Base-by-base conservation (phyloP, 2,888 invertebrate genomes). In the Mythimna ferrago region DNA sequence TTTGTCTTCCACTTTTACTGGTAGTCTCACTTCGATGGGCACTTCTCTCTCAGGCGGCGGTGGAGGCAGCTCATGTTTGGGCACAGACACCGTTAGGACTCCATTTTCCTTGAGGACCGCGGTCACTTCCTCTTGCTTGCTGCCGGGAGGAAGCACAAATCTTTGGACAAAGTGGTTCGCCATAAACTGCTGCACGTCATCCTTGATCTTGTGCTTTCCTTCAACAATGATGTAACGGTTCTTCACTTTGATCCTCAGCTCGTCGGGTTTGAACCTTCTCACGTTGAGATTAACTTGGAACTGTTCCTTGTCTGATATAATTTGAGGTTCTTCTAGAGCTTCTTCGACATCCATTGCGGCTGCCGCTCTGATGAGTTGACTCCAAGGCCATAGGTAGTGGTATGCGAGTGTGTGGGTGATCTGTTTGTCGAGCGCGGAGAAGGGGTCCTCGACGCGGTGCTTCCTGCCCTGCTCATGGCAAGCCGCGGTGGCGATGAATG, bases 361-460 rank as follows among this genome's bases (percentile, higher is more conserved):
- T 26, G 94, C 93, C 7, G 94, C 93, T 76, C 89, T 89, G 67
- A 95, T 89, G 44, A 96, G 90, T 78, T 94, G 94, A 78, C 91
- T 94, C 95, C 95, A 96, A 6, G 95, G 95, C 96, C 95, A 95
- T 61, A 95, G 89, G 81, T 94, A 93, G 86, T 94, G 93, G 87
- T 93, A 92, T 1, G 93, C 90, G 26, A 95, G 88, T 54, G 92
- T 90, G 86, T 96, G 94, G 6, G 93, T 91, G 56, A 96, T 86
- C 48, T 95, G 95, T 21, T 90, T 88, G 80, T 96, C 96, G 67
- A 96, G 83, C 2, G 92, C 89, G 1, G 92, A 86, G 83, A 96
- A 94, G 2, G 95, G 95, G 71, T 95, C 95, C 41, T 93, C 92
- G 35, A 90, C 84, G 63, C 85, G 85, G 76, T 90, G 91, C 66